Base-by-base conservation (phyloP, 2,888 invertebrate species). In the Platynereis dumerilii region DNA sequence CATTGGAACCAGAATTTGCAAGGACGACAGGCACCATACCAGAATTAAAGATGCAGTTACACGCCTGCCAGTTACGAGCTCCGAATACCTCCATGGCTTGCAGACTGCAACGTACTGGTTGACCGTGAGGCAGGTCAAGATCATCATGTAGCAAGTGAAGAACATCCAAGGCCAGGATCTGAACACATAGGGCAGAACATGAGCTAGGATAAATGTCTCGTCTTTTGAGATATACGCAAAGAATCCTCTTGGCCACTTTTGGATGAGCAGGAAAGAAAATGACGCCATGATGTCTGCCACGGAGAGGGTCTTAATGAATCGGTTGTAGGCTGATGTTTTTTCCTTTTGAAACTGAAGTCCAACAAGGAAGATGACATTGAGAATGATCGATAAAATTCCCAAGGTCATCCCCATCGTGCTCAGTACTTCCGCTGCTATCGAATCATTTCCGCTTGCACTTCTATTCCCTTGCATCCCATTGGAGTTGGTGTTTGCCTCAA, bases 81-180 rank as follows among this genome's bases (percentile, higher is more conserved):
- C 48, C 15, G 65, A 58, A 59, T 70, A 70, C 3, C 39, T 22
- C 65, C 60, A 65, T 10, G 70, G 70, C 27, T 45, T 34, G 39
- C 70, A 70, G 1, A 70, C 69, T 17, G 69, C 70, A 0, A 70
- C 57, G 27, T 67, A 70, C 44, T 70, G 70, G 54, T 59, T 69
- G 28, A 70, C 22, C 3, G 65, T 61, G n/a, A 70, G 60, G 34
- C 68, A 69, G 44, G 42, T 56, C 22, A 70, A 58, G 2, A 69
- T 67, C 42, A 70, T 55, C 34, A 70, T 44, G 56, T 67, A 70
- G 29, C 56, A 58, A 42, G 70, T 70, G 57, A 70, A 65, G 58
- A 69, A 69, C 59, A 70, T 58, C 70, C 70, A 70, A 28, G 70
- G 70, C 10, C 59, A 44, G 20, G 67, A 55, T 22, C 68, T 54